phyloP scores from a whole-genome alignment of 2,888 invertebrate species.

The Sepiola atlantica region DNA sequence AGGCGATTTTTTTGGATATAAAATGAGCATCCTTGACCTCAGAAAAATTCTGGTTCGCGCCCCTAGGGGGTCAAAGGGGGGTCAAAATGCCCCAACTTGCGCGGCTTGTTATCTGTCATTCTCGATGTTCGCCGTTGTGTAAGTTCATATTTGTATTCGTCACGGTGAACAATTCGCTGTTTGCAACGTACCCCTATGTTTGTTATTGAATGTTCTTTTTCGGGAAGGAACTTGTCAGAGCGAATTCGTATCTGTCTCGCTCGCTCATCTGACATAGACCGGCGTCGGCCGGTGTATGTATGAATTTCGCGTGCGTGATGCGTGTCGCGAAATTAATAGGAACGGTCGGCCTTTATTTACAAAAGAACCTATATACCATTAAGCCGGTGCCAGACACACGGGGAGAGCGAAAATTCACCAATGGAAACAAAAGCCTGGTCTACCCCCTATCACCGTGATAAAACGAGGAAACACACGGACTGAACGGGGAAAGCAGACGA shows the following conservation, averaged over 20 bases:
- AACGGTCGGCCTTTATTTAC: background rate
- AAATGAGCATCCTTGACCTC: no score
- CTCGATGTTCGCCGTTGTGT: background rate
- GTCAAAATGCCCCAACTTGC: no score
- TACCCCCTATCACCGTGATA: background rate
- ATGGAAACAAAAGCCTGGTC: background rate
- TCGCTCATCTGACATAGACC: background rate
- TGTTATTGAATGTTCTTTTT: background rate
- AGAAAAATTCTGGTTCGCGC: no score
- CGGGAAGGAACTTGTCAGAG: background rate
- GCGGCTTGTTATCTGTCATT: background rate
- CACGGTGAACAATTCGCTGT: background rate
- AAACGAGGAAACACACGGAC: background rate
- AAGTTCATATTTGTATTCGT: background rate
- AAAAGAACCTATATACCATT: background rate
- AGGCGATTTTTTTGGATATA: no score
- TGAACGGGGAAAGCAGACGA: background rate
- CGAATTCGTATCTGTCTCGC: background rate
- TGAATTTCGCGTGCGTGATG: background rate
- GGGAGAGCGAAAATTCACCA: background rate
- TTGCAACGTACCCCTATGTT: background rate
- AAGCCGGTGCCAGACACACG: background rate
- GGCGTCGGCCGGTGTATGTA: background rate
- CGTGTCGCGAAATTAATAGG: constrained; percentile 5
- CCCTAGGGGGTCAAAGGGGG: no score